Evolutionary conservation across 2,797 vertebrate genomes (phyloP).

Genomic region (Margarornis squamiger): DNA sequence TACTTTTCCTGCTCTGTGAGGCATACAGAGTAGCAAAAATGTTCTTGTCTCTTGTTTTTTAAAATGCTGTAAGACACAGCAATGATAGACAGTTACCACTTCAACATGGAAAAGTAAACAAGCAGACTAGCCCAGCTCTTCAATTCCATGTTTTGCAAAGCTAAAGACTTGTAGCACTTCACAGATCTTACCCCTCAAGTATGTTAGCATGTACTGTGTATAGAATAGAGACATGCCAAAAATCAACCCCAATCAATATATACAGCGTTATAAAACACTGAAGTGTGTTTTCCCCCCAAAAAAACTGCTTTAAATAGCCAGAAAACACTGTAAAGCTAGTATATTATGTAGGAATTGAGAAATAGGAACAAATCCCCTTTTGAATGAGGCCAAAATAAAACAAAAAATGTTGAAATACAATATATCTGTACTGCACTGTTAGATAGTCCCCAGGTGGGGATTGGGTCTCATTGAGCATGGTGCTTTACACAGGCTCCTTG

Average conservation of each 20-base stretch:
- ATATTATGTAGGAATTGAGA: background rate
- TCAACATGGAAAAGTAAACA: background rate
- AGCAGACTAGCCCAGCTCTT: background rate
- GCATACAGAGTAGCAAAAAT: background rate
- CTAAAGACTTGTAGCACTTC: background rate
- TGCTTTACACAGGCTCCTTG: background rate
- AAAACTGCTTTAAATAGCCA: background rate
- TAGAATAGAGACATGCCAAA: background rate
- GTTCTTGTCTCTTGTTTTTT: background rate
- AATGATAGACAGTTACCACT: background rate
- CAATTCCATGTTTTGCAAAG: background rate
- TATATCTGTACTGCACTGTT: background rate
- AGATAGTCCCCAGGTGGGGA: background rate
- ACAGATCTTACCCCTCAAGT: background rate
- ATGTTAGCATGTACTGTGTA: background rate
- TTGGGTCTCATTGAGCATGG: background rate
- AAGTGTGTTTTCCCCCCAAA: background rate
- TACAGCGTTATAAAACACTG: background rate
- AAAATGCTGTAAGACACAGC: background rate
- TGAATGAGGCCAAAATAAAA: background rate
- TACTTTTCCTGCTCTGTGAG: background rate
- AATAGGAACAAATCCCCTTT: background rate
- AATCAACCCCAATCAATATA: background rate
- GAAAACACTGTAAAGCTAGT: background rate
- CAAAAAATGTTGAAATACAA: background rate